phyloP scores from a whole-genome alignment of 2,113 vertebrate species.

The Stigmatopora nigra region DNA sequence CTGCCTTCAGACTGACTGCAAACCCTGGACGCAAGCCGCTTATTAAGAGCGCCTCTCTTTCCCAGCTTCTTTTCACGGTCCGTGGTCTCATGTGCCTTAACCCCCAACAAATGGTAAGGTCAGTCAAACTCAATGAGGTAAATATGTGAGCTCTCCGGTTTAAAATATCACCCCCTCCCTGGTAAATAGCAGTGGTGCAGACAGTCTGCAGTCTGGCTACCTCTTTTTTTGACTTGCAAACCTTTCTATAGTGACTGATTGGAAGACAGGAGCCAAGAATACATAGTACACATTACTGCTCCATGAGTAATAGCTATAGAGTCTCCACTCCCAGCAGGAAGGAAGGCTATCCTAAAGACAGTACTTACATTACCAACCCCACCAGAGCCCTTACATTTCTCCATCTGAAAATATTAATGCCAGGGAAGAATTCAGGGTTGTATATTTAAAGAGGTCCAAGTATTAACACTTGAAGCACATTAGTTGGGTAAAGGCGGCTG shows the following conservation, averaged over 20 bases:
- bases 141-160: constrained; percentile 66
- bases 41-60: constrained; percentile 20
- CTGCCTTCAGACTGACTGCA: constrained; percentile 8
- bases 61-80: constrained; percentile 25
- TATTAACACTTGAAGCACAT: constrained; percentile 42
- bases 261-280: constrained; percentile 73
- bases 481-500: constrained; percentile 34
- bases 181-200: constrained; percentile 69
- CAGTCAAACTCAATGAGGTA: constrained; percentile 60
- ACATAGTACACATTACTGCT: constrained; percentile 74
- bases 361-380: constrained; percentile 38
- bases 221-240: constrained; percentile 80
- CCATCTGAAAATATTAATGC: constrained; percentile 71
- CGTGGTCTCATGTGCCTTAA: constrained; percentile 51
- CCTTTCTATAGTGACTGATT: constrained; percentile 73
- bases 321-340: constrained; percentile 60
- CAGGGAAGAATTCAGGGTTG: constrained; percentile 61
- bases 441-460: constrained; percentile 63
- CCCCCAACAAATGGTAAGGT: constrained; percentile 65
- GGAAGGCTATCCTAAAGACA: constrained; percentile 64
- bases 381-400: constrained; percentile 38
- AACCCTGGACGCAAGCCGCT: constrained; percentile 17
- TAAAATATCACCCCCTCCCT: constrained; percentile 58
- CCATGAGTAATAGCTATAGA: constrained; percentile 76
- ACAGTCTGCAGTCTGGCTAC: constrained; percentile 68